These are phyloP conservation scores for Eriosoma lanigerum DNA, from an alignment of 1,140 invertebrate species.

Conservation along the genomic window DNA sequence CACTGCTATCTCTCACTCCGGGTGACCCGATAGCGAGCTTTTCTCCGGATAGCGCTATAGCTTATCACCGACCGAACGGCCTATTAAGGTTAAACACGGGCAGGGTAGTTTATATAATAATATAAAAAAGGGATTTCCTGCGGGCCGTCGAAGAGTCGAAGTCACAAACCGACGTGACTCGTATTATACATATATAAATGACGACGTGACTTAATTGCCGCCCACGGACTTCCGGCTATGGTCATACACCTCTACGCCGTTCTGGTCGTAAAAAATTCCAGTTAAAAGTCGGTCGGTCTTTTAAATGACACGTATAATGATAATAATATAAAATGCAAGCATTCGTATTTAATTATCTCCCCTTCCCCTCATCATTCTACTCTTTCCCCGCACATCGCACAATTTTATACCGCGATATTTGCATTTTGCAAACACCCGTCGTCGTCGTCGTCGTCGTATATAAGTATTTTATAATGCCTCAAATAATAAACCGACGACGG, in stretches of 20 bases:
- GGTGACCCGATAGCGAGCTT: too few relatives aligned
- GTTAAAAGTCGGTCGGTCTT: neutral
- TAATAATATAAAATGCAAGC: too few relatives aligned
- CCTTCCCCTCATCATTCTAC: too few relatives aligned
- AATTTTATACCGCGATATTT: too few relatives aligned
- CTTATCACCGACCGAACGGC: neutral
- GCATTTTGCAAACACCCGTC: too few relatives aligned
- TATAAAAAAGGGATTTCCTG: neutral
- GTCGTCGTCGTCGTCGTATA: too few relatives aligned
- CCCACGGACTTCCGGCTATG: constrained; percentile 9
- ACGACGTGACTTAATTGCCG: neutral
- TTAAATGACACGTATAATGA: neutral
- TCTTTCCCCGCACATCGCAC: too few relatives aligned
- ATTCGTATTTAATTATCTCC: too few relatives aligned
- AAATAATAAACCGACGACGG: too few relatives aligned
- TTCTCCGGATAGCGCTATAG: neutral
- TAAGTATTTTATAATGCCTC: too few relatives aligned
- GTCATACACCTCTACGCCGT: too few relatives aligned
- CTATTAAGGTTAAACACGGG: constrained; percentile 16
- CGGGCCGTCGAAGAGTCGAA: neutral
- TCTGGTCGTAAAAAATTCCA: neutral
- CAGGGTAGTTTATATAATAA: neutral
- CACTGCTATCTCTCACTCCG: too few relatives aligned
- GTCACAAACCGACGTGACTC: neutral
- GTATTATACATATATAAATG: neutral